These are phyloP conservation scores for Calyptommatus sinebrachiatus DNA, from an alignment of 2,113 vertebrate species.

Conservation along the genomic window DNA sequence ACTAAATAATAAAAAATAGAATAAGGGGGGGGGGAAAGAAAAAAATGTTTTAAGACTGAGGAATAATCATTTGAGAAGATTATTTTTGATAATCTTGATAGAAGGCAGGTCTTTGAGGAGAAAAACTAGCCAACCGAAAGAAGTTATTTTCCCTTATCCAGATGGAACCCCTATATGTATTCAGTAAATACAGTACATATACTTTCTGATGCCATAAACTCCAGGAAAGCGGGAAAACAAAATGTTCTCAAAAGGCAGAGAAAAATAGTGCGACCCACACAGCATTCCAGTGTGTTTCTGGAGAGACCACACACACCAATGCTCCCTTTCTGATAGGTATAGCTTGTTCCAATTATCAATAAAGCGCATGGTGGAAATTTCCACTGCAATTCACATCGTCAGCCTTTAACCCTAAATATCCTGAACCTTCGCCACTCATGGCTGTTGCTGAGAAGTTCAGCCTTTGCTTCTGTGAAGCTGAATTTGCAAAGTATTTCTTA, in stretches of 20 bases:
- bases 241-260: constrained; percentile 27
- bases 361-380: constrained; percentile 70
- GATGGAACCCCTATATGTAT: neutral
- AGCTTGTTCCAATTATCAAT: constrained; percentile 53
- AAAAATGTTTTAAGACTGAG: neutral
- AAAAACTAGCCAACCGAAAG: neutral
- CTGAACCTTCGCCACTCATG: constrained; percentile 55
- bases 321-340: constrained; percentile 10
- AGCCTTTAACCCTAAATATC: constrained; percentile 59
- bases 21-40: too few relatives aligned
- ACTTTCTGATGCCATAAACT: constrained; percentile 30
- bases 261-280: constrained; percentile 49
- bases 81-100: neutral
- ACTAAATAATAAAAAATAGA: too few relatives aligned
- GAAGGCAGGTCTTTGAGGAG: neutral
- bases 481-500: constrained; percentile 28
- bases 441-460: constrained; percentile 48
- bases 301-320: constrained; percentile 36
- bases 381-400: constrained; percentile 61
- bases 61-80: neutral
- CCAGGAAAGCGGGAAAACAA: constrained; percentile 27
- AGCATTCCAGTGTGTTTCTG: constrained; percentile 55
- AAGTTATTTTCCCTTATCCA: neutral
- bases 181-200: neutral
- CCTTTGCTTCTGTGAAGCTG: constrained; percentile 47